These are phyloP conservation scores for Salticus scenicus DNA, from an alignment of 2,888 invertebrate species.

Conservation along the genomic window DNA sequence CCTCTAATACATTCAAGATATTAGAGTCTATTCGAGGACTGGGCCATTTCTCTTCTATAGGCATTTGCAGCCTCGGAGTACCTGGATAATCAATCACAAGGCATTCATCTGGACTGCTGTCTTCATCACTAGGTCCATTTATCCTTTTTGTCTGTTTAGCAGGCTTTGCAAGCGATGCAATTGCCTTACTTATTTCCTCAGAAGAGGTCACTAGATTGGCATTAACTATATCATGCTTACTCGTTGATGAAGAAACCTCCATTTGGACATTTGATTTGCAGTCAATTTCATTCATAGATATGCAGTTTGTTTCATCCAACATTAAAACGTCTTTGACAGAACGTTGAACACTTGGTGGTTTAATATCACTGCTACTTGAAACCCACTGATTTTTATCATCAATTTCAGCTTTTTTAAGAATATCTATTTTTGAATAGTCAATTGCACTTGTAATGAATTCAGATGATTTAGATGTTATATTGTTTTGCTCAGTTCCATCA, in stretches of 20 bases:
- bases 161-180: constrained; percentile 33
- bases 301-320: constrained; percentile 40
- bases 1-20: constrained; percentile 52
- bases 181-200: constrained; percentile 47
- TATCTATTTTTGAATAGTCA: constrained; percentile 46
- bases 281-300: constrained; percentile 49
- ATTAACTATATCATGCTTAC: constrained; percentile 37
- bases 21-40: constrained; percentile 58
- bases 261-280: constrained; percentile 31
- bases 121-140: constrained; percentile 57
- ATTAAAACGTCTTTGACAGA: constrained; percentile 32
- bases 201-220: constrained; percentile 48
- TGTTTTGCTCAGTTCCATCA: constrained; percentile 58
- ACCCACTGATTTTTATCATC: constrained; percentile 69
- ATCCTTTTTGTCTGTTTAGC: constrained; percentile 49
- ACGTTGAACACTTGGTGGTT: constrained; percentile 46
- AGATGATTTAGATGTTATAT: constrained; percentile 31
- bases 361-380: constrained; percentile 71
- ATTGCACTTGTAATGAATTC: constrained; percentile 27
- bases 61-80: constrained; percentile 67
- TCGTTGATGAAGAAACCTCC: constrained; percentile 58
- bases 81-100: constrained; percentile 76
- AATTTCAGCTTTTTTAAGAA: constrained; percentile 38
- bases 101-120: constrained; percentile 76
- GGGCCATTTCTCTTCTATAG: constrained; percentile 65